Base-by-base conservation (phyloP, 2,888 invertebrate genomes). In the Creontiades dilutus region DNA sequence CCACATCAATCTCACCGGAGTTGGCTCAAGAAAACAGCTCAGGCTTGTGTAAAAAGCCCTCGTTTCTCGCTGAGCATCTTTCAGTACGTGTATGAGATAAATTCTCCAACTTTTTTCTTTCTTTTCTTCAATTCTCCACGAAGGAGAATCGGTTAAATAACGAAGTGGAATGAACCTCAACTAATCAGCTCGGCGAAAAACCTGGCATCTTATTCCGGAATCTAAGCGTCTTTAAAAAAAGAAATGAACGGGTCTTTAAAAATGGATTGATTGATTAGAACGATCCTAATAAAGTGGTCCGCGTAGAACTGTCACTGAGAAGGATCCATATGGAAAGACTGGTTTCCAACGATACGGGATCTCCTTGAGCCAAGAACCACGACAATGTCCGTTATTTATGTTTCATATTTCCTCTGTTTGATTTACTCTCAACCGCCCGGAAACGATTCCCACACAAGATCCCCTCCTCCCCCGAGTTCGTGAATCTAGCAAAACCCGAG, bases 351-450 rank as follows among this genome's bases (percentile, higher is more conserved):
- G 52, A 68, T 68, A 23, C 68, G 23, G 68, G 68, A 68, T 68
- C 68, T 68, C 68, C 68, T 68, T 68, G 68, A 68, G 68, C 23
- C 68, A 68, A 68, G 68, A 68, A 68, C 68, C 68, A 68, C n/a
- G 68, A 68, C 68, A 68, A 68, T 68, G 23, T 68, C 68, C 68
- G 68, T 68, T 68, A 68, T 68, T 68, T 68, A 68, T 68, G 68
- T 68, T 68, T 68, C 68, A 68, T 68, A 68, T 68, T 57, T 27
- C 68, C 68, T 9, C 23, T 23, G 16, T 68, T 68, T 68, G 68
- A 68, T 68, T 68, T 68, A 68, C 68, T 19, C 9, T 11, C 4
- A 23, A 2, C 23, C 68, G 68, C 13, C 68, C n/a, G 23, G 23
- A 68, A 68, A 68, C 68, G 68, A 68, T 68, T 68, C 68, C 68